A percentile compares a stretch with the other conserved stretches of the same genome.
Conservation (phyloP, 2,888 invertebrate species). For the Erebia ligea region DNA sequence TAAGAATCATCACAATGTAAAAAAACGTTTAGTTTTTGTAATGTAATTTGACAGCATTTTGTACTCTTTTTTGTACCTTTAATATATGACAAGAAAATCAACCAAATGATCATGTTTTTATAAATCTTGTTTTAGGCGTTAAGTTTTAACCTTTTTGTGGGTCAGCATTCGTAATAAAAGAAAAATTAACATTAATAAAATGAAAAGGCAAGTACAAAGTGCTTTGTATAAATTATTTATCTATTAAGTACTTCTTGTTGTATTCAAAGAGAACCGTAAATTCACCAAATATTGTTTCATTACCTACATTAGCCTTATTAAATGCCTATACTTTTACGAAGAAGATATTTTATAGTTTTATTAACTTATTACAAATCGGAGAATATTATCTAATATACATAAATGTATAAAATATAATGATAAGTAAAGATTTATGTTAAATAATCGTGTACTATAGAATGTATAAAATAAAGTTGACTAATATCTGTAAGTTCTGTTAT, state of each 20-base stretch:
- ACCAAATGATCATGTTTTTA: conserved; percentile 42
- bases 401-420: conserved; percentile 77
- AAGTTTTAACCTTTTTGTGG: conserved; percentile 29
- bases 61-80: conserved; percentile 46
- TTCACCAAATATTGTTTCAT: conserved; percentile 81
- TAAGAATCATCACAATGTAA: conserved; percentile 12
- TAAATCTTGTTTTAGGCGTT: conserved; percentile 32
- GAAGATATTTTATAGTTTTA: conserved; percentile 83
- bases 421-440: conserved; percentile 80
- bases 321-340: conserved; percentile 80
- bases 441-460: conserved; percentile 80
- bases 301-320: conserved; percentile 80
- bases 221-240: conserved; percentile 71
- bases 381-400: conserved; percentile 80
- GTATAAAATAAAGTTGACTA: conserved; percentile 83
- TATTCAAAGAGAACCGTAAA: conserved; percentile 66
- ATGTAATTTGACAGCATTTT: conserved; percentile 44
- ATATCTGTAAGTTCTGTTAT: conserved; percentile 83
- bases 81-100: conserved; percentile 37
- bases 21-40: conserved; percentile 32
- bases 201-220: conserved; percentile 77
- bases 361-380: conserved; percentile 82
- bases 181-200: conserved; percentile 42
- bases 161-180: conserved; percentile 31
- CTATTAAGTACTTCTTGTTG: conserved; percentile 62